Base-by-base conservation (phyloP, 2,888 invertebrate genomes). In the Tigriopus californicus region DNA sequence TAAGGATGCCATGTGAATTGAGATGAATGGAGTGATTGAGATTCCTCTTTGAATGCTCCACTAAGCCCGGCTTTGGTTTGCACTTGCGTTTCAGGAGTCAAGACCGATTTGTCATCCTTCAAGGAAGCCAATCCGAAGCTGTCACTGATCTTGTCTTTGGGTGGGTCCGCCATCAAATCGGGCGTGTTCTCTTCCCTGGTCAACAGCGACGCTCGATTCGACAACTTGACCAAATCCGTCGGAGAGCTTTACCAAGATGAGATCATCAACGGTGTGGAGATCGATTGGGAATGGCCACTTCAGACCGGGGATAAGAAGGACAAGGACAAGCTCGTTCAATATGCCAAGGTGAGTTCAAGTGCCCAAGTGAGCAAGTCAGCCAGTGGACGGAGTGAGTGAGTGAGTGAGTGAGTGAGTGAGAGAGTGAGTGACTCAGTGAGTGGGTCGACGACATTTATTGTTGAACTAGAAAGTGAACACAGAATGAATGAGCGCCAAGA, bases 221-320 rank as follows among this genome's bases (percentile, higher is more conserved):
- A 61, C 5, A 63, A 62, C 56, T 61, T 64, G 58, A 62, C 63
- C 20, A 55, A 62, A 22, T 54, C 55, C 20, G 48, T 62, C 40
- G 48, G 41, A 20, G 47, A 46, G 47, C 61, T 61, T 56, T 42
- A 63, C 18, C 10, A 22, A n/a, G 10, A 41, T 11, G 42, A 59
- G n/a, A 20, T 42, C 4, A 33, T 64, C 25, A 62, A 64, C 54
- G 64, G 64, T 1, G 40, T 64, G 1, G 64, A 64, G 55, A 44
- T 64, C 41, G 62, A 64, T 61, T 64, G 64, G 64, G 59, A 60
- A 47, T 64, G 64, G 64, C 62, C 64, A 5, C 60, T 62, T 1
- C 41, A 53, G 13, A 22, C 44, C 6, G 62, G 62, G 20, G 63
- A 61, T 1, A 15, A 20, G 2, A 63, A 62, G 61, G 62, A 62